phyloP scores from a whole-genome alignment of 2,797 vertebrate species.

The Trichosurus vulpecula region DNA sequence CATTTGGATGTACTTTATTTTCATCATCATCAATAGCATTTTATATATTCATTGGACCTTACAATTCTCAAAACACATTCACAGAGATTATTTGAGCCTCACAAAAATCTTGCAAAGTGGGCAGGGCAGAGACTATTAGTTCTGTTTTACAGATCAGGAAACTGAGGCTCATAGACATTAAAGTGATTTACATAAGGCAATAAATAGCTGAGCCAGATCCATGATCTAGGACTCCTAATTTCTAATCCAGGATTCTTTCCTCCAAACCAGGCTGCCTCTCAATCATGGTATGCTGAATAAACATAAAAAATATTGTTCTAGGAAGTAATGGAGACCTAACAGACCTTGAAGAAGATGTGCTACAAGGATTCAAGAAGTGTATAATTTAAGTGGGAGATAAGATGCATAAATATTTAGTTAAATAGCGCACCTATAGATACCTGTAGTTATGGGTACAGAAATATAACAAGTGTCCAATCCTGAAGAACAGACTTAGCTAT shows the following conservation, averaged over 20 bases:
- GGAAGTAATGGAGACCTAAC: background rate
- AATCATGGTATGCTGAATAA: background rate
- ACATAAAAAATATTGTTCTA: background rate
- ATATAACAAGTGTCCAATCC: background rate
- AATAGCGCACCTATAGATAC: background rate
- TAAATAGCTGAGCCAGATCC: background rate
- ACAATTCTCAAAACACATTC: background rate
- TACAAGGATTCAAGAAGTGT: background rate
- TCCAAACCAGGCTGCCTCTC: background rate
- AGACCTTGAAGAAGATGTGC: background rate
- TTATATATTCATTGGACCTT: background rate
- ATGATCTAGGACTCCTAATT: background rate
- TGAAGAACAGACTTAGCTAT: background rate
- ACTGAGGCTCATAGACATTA: background rate
- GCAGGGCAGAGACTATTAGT: background rate
- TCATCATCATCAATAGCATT: constrained; percentile 38
- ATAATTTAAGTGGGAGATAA: background rate
- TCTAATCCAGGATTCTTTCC: background rate
- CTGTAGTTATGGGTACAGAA: background rate
- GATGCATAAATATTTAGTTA: background rate
- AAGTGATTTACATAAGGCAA: background rate
- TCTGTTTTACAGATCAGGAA: background rate
- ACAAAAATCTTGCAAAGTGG: background rate
- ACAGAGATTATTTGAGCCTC: background rate
- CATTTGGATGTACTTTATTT: constrained; percentile 47